Evolutionary conservation across 2,797 vertebrate species (phyloP).

Genomic region (Enteromius paludinosus): DNA sequence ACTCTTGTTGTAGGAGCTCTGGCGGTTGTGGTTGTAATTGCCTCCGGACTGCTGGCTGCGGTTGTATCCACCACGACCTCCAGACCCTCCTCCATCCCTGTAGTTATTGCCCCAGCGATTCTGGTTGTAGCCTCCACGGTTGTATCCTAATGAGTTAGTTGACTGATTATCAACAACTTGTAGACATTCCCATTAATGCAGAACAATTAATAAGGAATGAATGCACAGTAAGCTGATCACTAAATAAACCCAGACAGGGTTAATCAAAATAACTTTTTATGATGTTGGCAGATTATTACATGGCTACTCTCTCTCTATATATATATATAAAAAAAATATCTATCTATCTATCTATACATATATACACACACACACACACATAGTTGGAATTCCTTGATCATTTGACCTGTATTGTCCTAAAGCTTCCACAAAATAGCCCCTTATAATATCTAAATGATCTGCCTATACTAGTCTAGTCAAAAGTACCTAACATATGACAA

Average conservation of each 20-base stretch:
- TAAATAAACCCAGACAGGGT: background rate
- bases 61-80: conserved; percentile 81
- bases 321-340: too few species aligned
- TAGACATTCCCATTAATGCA: background rate
- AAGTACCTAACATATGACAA: too few species aligned
- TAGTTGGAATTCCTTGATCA: background rate
- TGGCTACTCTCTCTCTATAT: background rate
- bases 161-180: background rate
- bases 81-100: conserved; percentile 81
- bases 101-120: conserved; percentile 85
- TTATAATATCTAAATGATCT: background rate
- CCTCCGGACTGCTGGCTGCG: conserved; percentile 73
- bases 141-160: conserved; percentile 75
- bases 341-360: too few species aligned
- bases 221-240: background rate
- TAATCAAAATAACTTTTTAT: background rate
- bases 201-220: background rate
- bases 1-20: conserved; percentile 76
- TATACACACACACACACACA: too few species aligned
- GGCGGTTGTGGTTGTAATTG: conserved; percentile 76
- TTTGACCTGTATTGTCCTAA: background rate
- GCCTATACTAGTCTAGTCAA: too few species aligned
- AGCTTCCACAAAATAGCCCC: background rate
- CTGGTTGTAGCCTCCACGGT: conserved; percentile 82
- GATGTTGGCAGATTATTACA: background rate